Percentiles rank a stretch among this genome's conserved stretches.
These are phyloP conservation scores for Neuroscelio doddi DNA, from an alignment of 2,888 invertebrate genomes.

Conservation along the genomic window DNA sequence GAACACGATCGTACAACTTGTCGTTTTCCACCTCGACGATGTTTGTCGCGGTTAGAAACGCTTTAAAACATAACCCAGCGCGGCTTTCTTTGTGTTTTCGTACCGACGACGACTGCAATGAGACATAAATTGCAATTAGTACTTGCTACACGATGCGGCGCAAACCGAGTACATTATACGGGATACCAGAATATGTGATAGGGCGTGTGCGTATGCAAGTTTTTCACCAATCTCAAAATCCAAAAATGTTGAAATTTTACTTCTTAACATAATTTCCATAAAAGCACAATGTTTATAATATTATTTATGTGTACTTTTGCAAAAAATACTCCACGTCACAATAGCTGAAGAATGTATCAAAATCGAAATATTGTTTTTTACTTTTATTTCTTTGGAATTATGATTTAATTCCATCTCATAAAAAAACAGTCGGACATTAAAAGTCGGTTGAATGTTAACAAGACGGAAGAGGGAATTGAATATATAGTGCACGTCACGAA, in stretches of 20 bases:
- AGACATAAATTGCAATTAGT: slow-evolving; percentile 68
- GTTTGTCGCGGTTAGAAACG: slow-evolving; percentile 58
- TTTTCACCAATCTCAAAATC: background rate
- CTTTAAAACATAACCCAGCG: slow-evolving; percentile 58
- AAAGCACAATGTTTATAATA: too few relatives aligned
- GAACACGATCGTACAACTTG: slow-evolving; percentile 21
- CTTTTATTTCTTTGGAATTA: too few relatives aligned
- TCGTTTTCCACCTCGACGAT: slow-evolving; percentile 33
- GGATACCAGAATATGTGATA: background rate
- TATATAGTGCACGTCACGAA: background rate
- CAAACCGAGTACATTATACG: too few relatives aligned
- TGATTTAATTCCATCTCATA: background rate
- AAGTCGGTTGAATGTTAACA: background rate
- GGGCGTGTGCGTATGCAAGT: slow-evolving; percentile 1
- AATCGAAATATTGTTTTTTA: too few relatives aligned
- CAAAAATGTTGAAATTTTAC: too few relatives aligned
- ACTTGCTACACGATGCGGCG: slow-evolving; percentile 23
- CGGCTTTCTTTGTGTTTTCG: slow-evolving; percentile 60
- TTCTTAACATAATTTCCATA: too few relatives aligned
- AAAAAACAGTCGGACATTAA: background rate
- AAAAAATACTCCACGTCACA: too few relatives aligned
- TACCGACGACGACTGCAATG: slow-evolving; percentile 62
- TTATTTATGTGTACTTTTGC: too few relatives aligned
- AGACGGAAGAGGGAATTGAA: background rate
- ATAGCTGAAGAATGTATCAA: too few relatives aligned